Evolutionary conservation across 2,888 invertebrate species (phyloP), one percentile per base, ranked within the genome.

Genomic region (Marasmarcha lunaedactyla): DNA sequence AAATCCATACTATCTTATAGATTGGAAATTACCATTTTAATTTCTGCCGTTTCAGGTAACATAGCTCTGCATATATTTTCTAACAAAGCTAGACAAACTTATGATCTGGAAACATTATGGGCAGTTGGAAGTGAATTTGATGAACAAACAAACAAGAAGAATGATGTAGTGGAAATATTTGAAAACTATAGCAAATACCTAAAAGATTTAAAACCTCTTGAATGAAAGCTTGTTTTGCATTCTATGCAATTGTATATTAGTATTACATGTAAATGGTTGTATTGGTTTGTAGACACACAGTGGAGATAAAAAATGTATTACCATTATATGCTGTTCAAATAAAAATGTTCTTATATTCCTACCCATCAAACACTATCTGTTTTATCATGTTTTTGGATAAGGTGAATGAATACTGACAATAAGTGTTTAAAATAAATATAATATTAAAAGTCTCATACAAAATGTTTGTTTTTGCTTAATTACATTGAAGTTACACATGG

Each of bases 101-200:
- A 95, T 67, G 96, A 97, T 71, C 83, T 98, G 47, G 98, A 98
- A 70, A 91, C 91, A 0, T 73, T 98, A 26, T 98, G 97, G 98
- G 86, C 93, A 30, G 88, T 96, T 12, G 97, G 97, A 1, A 73
- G 89, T 0, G 86, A 93, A 56, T 93, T 86, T 83, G 97, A 97
- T 69, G 86, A 87, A 34, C 85, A 90, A 59, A 85, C 70, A 15
- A 88, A 88, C 51, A 86, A 86, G 56, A 85, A 84, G 9, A 87
- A 88, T 72, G 85, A 88, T 37, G 68, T 89, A 15, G 71, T 85
- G 1, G 86, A 89, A 49, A 84, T 92, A 44, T 84, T 90, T 54
- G 86, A 90, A 52, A 87, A 86, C 57, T 90, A 91, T 61, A 87
- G 89, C 45, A 64, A 85, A 35, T 88, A 88, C 51, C 76, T 91